A percentile compares a stretch with the other conserved stretches of the same genome.
Conservation (phyloP, 1,140 invertebrate species). For the Kradibia gibbosae region DNA sequence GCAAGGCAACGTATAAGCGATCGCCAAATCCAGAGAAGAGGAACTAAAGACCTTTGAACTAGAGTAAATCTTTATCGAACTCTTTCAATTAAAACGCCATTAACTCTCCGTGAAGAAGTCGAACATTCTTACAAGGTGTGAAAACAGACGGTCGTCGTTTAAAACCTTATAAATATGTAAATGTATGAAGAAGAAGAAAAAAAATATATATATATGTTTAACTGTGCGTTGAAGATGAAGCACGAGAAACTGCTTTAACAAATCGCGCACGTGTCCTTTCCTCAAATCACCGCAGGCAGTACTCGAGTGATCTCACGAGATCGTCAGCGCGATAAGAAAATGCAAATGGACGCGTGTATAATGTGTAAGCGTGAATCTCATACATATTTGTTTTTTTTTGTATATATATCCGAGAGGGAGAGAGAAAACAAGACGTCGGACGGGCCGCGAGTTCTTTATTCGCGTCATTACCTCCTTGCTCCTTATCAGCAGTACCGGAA, state of each 20-base stretch:
- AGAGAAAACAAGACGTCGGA: not conserved
- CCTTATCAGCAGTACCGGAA: not conserved
- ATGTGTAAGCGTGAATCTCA: conserved; percentile 34
- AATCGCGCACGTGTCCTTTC: not conserved
- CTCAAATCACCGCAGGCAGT: not conserved
- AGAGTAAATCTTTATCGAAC: too few relatives aligned
- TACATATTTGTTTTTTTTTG: conserved; percentile 36
- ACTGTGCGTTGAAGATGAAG: not conserved
- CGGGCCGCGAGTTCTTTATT: not conserved
- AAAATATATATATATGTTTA: too few relatives aligned
- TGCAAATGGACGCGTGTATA: not conserved
- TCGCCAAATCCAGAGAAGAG: too few relatives aligned
- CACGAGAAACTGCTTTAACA: not conserved
- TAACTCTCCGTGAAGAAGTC: too few relatives aligned
- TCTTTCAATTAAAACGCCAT: too few relatives aligned
- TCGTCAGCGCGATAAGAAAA: not conserved
- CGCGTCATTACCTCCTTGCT: not conserved
- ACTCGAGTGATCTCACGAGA: conserved; percentile 7
- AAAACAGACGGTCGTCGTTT: not conserved
- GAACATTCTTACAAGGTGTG: too few relatives aligned
- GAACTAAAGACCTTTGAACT: too few relatives aligned
- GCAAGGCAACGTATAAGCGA: too few relatives aligned
- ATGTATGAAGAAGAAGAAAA: conserved; percentile 18
- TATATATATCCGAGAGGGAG: conserved; percentile 10
- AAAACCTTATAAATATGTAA: conserved; percentile 11